phyloP scores from a whole-genome alignment of 1,140 invertebrate genomes.

The Pentalonia nigronervosa region DNA sequence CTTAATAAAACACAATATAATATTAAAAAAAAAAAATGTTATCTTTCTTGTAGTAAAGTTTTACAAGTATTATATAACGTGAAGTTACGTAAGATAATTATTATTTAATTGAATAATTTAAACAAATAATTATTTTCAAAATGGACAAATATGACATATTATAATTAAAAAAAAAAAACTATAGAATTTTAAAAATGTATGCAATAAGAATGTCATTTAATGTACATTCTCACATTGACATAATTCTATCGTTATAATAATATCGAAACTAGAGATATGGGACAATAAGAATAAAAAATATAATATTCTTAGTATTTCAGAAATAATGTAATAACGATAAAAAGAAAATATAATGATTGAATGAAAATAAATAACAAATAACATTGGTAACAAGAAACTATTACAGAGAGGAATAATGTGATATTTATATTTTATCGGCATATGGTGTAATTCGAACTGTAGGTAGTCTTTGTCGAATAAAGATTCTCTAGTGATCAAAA shows the following conservation, averaged over 20 bases:
- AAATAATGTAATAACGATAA: not conserved
- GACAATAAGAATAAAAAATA: not conserved
- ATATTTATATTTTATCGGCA: not conserved
- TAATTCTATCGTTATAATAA: not conserved
- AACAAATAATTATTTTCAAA: not conserved
- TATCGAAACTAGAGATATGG: not conserved
- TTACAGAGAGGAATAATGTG: not conserved
- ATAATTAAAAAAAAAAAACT: not conserved
- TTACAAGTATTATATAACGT: not conserved
- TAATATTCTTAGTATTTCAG: not conserved
- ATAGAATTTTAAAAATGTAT: not conserved
- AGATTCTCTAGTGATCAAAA: not conserved
- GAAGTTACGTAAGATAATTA: not conserved
- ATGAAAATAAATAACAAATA: conserved; percentile 12
- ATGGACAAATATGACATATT: not conserved
- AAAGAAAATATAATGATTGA: not conserved
- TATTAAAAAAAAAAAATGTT: not conserved
- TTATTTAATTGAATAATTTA: too few species aligned
- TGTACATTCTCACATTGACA: not conserved
- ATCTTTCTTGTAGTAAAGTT: not conserved
- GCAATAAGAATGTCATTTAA: not conserved
- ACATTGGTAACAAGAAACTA: conserved; percentile 10
- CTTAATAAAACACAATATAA: not conserved
- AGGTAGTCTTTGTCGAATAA: not conserved
- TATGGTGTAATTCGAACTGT: not conserved